A percentile compares a stretch with the other conserved stretches of the same genome.
These are phyloP conservation scores for Calcarius ornatus DNA, from an alignment of 2,113 vertebrate species.

Conservation along the genomic window DNA sequence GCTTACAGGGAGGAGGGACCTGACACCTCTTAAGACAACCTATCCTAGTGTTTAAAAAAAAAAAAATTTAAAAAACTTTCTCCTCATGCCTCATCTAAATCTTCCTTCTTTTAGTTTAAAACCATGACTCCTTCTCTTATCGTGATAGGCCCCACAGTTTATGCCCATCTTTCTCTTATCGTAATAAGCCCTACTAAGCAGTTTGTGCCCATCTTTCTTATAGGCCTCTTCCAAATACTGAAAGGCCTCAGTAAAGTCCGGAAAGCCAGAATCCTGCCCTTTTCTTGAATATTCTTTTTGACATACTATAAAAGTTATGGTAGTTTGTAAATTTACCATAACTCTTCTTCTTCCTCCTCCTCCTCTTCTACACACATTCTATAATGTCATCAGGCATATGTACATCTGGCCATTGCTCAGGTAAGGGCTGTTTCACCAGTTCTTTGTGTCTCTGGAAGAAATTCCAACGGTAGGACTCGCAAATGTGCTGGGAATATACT, in stretches of 20 bases:
- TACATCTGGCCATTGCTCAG: neutral
- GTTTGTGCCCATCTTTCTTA: neutral
- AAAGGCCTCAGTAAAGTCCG: neutral
- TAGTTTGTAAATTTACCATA: neutral
- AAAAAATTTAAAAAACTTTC: neutral
- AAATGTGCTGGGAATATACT: neutral
- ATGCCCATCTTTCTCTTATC: too few species aligned
- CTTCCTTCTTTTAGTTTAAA: neutral
- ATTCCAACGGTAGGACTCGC: neutral
- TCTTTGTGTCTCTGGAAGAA: neutral
- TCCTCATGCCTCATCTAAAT: neutral
- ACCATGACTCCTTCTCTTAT: neutral
- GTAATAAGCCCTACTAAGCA: neutral
- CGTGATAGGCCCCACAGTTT: accelerated
- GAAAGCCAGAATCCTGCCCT: neutral
- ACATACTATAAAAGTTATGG: accelerated
- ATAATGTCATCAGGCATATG: neutral
- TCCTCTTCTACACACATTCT: neutral
- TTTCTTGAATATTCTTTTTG: neutral
- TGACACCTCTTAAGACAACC: neutral
- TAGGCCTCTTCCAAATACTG: neutral
- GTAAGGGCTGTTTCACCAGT: neutral
- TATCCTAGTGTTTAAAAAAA: neutral
- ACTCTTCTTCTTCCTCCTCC: neutral
- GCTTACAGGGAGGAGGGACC: neutral